Evolutionary conservation across 2,113 vertebrate species (phyloP).

Genomic region (Pygoscelis adeliae): DNA sequence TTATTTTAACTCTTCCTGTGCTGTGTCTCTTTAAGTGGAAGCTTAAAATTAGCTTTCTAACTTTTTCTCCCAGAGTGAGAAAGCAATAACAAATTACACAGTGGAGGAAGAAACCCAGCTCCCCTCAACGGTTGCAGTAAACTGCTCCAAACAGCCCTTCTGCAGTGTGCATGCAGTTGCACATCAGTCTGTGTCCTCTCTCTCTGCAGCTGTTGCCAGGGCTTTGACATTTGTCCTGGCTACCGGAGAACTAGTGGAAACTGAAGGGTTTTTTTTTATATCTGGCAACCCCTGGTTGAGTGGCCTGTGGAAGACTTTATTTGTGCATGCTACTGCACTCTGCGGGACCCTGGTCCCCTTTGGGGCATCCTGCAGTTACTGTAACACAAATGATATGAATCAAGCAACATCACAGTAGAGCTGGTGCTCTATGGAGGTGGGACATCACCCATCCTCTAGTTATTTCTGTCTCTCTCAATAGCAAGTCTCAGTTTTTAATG

Average conservation of each 20-base stretch:
- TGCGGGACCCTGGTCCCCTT: fast-evolving
- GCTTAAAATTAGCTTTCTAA: not conserved
- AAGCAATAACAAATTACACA: not conserved
- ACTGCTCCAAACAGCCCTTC: not conserved
- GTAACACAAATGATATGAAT: not conserved
- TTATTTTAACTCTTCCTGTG: slow-evolving; percentile 75
- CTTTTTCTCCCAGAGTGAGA: not conserved
- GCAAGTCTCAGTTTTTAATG: not conserved
- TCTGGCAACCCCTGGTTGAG: not conserved
- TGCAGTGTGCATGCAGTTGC: not conserved
- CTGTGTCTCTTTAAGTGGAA: slow-evolving; percentile 35
- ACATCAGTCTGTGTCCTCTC: not conserved
- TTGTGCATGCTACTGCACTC: not conserved
- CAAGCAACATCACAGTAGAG: not conserved
- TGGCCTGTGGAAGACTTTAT: not conserved
- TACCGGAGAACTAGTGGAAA: not conserved
- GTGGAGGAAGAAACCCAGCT: not conserved
- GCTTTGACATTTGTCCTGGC: not conserved
- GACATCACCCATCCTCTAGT: fast-evolving
- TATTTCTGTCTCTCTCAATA: not conserved
- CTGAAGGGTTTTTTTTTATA: fast-evolving
- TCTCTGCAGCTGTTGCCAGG: not conserved
- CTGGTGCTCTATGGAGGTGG: not conserved
- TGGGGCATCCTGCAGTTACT: not conserved
- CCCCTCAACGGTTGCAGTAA: not conserved